Evolutionary conservation across 2,888 invertebrate species (phyloP).

Genomic region (Eledone cirrhosa): DNA sequence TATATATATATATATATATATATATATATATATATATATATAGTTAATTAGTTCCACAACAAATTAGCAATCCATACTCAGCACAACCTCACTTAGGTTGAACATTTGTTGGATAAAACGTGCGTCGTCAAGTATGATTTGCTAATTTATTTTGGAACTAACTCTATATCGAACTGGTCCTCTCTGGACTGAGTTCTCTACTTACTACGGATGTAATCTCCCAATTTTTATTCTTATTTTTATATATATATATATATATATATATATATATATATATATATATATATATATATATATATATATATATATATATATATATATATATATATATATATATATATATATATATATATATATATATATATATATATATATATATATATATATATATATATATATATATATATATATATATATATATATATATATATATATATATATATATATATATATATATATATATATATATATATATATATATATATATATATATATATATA

Average conservation of each 20-base stretch:
- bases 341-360: neutral
- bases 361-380: neutral
- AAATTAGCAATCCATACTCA: no score
- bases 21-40: neutral
- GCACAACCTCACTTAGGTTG: no score
- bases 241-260: conserved; percentile 1
- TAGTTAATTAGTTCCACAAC: neutral
- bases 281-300: neutral
- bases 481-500: neutral
- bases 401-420: neutral
- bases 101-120: no score
- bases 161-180: no score
- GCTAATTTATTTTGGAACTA: no score
- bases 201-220: no score
- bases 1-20: neutral
- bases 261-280: neutral
- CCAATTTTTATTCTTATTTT: no score
- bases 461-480: neutral
- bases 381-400: neutral
- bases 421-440: conserved; percentile 1
- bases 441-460: neutral
- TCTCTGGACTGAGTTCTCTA: no score
- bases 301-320: neutral
- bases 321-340: conserved; percentile 1
- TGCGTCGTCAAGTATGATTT: no score